Percentiles rank a stretch among this genome's conserved stretches.
phyloP scores from a whole-genome alignment of 2,113 vertebrate genomes.

The Uria aalge region DNA sequence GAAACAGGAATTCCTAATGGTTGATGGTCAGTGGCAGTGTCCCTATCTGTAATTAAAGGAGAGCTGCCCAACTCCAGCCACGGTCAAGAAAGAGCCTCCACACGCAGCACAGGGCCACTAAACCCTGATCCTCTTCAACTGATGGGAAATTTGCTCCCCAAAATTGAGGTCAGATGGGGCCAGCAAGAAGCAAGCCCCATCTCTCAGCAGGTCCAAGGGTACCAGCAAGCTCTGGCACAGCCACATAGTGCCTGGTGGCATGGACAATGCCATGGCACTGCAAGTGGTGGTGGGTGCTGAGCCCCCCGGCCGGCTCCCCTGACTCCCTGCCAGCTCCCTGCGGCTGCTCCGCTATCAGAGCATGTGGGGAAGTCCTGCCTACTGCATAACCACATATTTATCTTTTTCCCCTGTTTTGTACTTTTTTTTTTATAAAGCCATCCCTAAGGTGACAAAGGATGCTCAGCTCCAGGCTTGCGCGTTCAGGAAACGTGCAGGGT shows the following conservation, averaged over 20 bases:
- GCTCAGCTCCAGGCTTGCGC: not conserved
- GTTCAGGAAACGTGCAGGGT: rapidly evolving
- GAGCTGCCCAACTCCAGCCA: not conserved
- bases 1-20: not conserved
- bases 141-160: not conserved
- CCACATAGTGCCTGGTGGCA: rapidly evolving
- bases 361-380: not conserved
- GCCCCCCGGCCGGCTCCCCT: not conserved
- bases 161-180: not conserved
- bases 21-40: not conserved
- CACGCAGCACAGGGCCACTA: rapidly evolving
- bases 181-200: not conserved
- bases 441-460: not conserved
- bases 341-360: not conserved
- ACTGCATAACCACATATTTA: not conserved
- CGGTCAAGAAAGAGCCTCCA: not conserved
- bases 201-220: not conserved
- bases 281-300: rapidly evolving
- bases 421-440: not conserved
- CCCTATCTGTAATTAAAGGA: not conserved
- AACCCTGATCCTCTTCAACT: not conserved
- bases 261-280: not conserved
- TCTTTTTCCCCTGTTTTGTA: not conserved
- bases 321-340: not conserved
- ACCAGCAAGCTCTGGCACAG: rapidly evolving